Conservation (phyloP, 2,888 invertebrate genomes). For the Ormyrus thymus region DNA sequence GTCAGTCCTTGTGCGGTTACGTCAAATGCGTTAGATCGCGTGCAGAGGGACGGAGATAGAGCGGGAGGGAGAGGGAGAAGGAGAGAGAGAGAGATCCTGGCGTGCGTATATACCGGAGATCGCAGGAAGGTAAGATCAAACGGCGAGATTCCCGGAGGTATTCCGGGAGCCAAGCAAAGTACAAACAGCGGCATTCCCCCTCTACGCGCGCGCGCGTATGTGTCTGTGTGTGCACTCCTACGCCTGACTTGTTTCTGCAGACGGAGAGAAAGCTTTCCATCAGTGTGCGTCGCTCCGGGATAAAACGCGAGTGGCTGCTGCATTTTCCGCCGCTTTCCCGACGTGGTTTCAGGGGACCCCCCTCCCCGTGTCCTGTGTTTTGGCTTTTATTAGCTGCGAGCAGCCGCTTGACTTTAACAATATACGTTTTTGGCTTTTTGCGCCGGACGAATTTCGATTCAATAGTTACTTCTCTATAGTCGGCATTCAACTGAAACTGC, state of each 20-base stretch:
- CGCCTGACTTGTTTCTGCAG: neutral
- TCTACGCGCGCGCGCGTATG: neutral
- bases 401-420: too few relatives aligned
- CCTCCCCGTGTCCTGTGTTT: too few relatives aligned
- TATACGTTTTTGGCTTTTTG: too few relatives aligned
- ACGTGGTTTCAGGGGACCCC: too few relatives aligned
- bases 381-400: too few relatives aligned
- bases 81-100: constrained; percentile 6
- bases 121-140: constrained; percentile 51
- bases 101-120: constrained; percentile 19
- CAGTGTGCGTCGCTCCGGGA: too few relatives aligned
- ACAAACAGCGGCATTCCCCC: constrained; percentile 47
- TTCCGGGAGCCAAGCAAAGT: constrained; percentile 44
- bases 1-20: constrained; percentile 30
- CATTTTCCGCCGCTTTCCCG: too few relatives aligned
- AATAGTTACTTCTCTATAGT: too few relatives aligned
- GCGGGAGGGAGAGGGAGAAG: neutral
- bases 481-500: too few relatives aligned
- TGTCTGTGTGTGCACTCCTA: neutral
- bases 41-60: constrained; percentile 3
- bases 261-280: neutral
- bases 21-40: constrained; percentile 32
- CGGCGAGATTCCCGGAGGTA: constrained; percentile 53
- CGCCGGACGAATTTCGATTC: too few relatives aligned
- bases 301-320: too few relatives aligned